phyloP scores from a whole-genome alignment of 1,140 invertebrate species.

The Tachypleus tridentatus region DNA sequence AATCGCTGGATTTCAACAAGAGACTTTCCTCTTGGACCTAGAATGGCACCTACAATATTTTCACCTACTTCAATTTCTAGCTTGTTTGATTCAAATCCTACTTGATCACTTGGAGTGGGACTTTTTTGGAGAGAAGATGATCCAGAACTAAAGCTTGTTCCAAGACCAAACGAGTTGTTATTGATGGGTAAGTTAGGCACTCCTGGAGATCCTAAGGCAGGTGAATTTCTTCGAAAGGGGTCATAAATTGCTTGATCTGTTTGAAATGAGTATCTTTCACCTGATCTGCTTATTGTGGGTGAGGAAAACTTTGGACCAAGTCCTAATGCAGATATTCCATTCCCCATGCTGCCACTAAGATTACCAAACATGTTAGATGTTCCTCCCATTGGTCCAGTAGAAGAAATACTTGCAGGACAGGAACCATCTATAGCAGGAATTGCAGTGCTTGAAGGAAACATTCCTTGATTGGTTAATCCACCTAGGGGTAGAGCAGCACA shows the following conservation, averaged over 20 bases:
- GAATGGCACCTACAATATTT: slow-evolving; percentile 86
- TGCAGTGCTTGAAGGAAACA: slow-evolving; percentile 9
- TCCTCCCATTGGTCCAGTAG: slow-evolving; percentile 16
- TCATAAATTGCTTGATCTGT: slow-evolving; percentile 23
- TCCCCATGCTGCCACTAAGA: slow-evolving; percentile 15
- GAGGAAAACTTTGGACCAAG: slow-evolving; percentile 4
- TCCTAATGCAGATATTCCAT: slow-evolving; percentile 13
- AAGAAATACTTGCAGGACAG: slow-evolving; percentile 27
- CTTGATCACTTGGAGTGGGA: slow-evolving; percentile 51
- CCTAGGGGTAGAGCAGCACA: slow-evolving; percentile 22
- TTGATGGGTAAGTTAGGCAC: slow-evolving; percentile 47
- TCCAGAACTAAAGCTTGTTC: slow-evolving; percentile 40
- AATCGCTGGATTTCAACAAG: slow-evolving; percentile 93
- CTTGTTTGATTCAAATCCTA: slow-evolving; percentile 55
- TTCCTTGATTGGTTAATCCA: slow-evolving; percentile 15
- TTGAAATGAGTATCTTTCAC: slow-evolving; percentile 21
- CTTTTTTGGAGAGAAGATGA: slow-evolving; percentile 52
- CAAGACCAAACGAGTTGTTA: slow-evolving; percentile 63
- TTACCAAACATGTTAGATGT: slow-evolving; percentile 19
- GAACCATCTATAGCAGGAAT: slow-evolving; percentile 12
- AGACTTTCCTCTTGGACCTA: slow-evolving; percentile 88
- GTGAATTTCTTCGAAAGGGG: slow-evolving; percentile 24
- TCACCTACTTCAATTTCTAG: slow-evolving; percentile 80
- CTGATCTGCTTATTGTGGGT: not conserved
- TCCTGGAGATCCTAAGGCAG: slow-evolving; percentile 35